Evolutionary conservation across 1,140 invertebrate species (phyloP).

Genomic region (Oreohelix idahoensis): DNA sequence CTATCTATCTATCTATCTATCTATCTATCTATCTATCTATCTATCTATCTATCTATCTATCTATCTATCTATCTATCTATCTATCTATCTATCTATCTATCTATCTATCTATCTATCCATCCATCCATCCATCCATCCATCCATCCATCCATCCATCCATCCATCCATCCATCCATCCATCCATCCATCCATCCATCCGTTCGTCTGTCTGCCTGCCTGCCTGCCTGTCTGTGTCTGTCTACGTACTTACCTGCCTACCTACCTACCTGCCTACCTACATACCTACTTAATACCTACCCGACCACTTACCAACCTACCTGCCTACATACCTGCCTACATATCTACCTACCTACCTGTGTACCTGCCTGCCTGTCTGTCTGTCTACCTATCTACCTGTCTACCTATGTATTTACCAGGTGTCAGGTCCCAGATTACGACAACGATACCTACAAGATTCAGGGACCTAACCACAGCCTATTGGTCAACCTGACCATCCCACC

Average conservation of each 20-base stretch:
- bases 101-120: too few species aligned
- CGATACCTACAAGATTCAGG: conserved; percentile 52
- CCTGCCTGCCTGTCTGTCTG: not conserved
- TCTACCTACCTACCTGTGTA: not conserved
- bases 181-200: conserved; percentile 19
- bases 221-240: too few species aligned
- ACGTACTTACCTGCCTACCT: not conserved
- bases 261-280: not conserved
- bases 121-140: too few species aligned
- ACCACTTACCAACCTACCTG: not conserved
- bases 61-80: too few species aligned
- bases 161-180: too few species aligned
- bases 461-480: conserved; percentile 40
- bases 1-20: too few species aligned
- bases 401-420: conserved; percentile 45
- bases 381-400: not conserved
- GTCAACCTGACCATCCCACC: conserved; percentile 53
- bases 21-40: too few species aligned
- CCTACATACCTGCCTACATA: not conserved
- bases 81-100: too few species aligned
- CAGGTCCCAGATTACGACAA: conserved; percentile 47
- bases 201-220: too few species aligned
- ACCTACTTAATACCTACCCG: not conserved
- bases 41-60: too few species aligned
- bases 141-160: too few species aligned